Conservation (phyloP, 2,888 invertebrate genomes). For the Hemistola chrysoprasaria region DNA sequence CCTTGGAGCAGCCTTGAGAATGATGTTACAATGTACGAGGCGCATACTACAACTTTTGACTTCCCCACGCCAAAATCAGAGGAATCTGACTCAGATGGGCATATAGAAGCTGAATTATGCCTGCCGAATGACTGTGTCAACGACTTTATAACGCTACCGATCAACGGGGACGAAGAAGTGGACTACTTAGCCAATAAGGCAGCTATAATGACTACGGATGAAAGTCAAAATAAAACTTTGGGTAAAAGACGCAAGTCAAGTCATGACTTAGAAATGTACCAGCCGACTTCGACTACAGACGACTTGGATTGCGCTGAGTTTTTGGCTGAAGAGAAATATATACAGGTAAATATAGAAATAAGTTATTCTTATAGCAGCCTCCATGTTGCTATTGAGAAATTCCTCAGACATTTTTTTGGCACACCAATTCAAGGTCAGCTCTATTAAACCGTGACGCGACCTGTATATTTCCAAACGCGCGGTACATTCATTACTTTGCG, state of each 20-base stretch:
- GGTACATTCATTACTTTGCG: no score
- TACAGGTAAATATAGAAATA: conserved; percentile 57
- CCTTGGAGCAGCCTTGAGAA: conserved; percentile 33
- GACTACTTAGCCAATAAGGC: conserved; percentile 70
- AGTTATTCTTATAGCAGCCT: no score
- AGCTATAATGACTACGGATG: conserved; percentile 63
- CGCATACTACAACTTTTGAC: conserved; percentile 71
- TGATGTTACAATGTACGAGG: conserved; percentile 76
- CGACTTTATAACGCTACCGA: conserved; percentile 70
- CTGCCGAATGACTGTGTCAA: conserved; percentile 72
- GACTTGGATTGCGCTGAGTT: conserved; percentile 68
- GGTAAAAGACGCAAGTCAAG: conserved; percentile 66
- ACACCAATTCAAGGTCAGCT: no score
- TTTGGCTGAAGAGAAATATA: conserved; percentile 65
- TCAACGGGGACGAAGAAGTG: conserved; percentile 68
- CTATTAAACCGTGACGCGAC: no score
- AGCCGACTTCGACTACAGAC: conserved; percentile 72
- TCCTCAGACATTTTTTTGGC: no score
- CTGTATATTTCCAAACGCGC: no score
- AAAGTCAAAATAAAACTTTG: conserved; percentile 38
- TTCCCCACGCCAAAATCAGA: conserved; percentile 62
- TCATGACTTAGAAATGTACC: conserved; percentile 72
- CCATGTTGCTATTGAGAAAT: no score
- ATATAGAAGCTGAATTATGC: conserved; percentile 69
- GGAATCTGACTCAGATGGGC: conserved; percentile 70